Percentiles rank a stretch among this genome's conserved stretches.
Conservation (phyloP, 1,140 invertebrate genomes). For the Paracyclopina nana region DNA sequence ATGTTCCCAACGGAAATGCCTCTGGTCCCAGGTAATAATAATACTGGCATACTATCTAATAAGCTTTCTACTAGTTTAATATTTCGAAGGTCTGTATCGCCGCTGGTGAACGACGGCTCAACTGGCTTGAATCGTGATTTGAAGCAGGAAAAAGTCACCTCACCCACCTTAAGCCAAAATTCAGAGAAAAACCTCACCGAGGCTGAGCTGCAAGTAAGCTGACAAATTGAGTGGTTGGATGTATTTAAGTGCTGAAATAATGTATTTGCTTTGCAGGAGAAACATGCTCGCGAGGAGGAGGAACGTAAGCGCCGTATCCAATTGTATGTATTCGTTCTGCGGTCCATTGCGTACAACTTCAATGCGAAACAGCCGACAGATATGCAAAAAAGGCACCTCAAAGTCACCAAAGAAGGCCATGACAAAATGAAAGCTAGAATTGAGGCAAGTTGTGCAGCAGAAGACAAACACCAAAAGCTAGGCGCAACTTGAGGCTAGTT, state of each 20-base stretch:
- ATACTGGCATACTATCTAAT: too few relatives aligned
- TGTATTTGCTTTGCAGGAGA: slow-evolving; percentile 35
- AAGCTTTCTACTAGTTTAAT: too few relatives aligned
- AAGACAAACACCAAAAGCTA: too few relatives aligned
- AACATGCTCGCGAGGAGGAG: slow-evolving; percentile 71
- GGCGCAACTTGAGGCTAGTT: too few relatives aligned
- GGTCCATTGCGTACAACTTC: slow-evolving; percentile 96
- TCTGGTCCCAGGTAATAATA: neutral
- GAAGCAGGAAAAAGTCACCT: neutral
- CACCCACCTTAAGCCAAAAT: slow-evolving; percentile 6
- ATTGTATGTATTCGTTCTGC: slow-evolving; percentile 87
- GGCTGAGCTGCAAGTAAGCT: slow-evolving; percentile 16
- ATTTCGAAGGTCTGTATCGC: neutral
- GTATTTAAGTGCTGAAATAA: neutral
- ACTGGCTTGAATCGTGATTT: neutral
- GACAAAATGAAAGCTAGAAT: slow-evolving; percentile 87
- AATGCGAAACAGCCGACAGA: slow-evolving; percentile 98
- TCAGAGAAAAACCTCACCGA: slow-evolving; percentile 15
- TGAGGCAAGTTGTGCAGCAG: slow-evolving; percentile 48
- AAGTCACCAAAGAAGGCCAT: slow-evolving; percentile 87
- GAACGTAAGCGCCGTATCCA: slow-evolving; percentile 79
- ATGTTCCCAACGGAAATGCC: neutral
- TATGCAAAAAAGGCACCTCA: slow-evolving; percentile 74
- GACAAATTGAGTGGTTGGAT: neutral
- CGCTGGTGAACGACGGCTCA: neutral